Evolutionary conservation across 2,888 invertebrate species (phyloP).

Genomic region (Danaus chrysippus): DNA sequence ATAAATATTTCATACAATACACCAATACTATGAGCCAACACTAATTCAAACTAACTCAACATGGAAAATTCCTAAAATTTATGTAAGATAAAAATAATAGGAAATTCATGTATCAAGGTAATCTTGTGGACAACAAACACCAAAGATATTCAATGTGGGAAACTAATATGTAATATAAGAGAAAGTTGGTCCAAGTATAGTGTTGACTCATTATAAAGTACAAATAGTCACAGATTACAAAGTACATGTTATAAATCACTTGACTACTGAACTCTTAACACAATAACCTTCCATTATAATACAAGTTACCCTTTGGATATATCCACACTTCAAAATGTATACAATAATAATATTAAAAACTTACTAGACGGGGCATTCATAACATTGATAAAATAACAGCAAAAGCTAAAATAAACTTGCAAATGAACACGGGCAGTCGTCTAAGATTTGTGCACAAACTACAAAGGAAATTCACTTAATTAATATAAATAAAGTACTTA

Average conservation of each 20-base stretch:
- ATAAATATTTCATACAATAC: conserved; percentile 33
- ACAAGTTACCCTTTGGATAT: conserved; percentile 52
- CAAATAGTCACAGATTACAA: not conserved
- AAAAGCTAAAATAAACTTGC: conserved; percentile 16
- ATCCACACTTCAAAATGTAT: conserved; percentile 31
- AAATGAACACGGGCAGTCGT: not conserved
- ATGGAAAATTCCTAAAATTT: not conserved
- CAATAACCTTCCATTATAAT: conserved; percentile 38
- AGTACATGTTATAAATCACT: conserved; percentile 18
- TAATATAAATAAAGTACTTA: conserved; percentile 34
- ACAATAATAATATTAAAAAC: conserved; percentile 17
- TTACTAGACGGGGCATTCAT: not conserved
- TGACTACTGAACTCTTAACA: conserved; percentile 42
- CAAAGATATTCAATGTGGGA: not conserved
- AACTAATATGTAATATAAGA: not conserved
- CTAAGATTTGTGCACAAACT: conserved; percentile 47
- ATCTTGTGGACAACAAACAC: no score
- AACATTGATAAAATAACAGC: conserved; percentile 9
- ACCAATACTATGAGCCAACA: not conserved
- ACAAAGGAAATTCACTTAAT: conserved; percentile 37
- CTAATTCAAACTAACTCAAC: not conserved
- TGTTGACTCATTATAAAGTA: conserved; percentile 7
- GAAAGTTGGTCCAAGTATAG: conserved; percentile 6
- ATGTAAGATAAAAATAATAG: no score
- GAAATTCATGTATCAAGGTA: no score